Base-by-base conservation (phyloP, 2,888 invertebrate genomes). In the Patella depressa region DNA sequence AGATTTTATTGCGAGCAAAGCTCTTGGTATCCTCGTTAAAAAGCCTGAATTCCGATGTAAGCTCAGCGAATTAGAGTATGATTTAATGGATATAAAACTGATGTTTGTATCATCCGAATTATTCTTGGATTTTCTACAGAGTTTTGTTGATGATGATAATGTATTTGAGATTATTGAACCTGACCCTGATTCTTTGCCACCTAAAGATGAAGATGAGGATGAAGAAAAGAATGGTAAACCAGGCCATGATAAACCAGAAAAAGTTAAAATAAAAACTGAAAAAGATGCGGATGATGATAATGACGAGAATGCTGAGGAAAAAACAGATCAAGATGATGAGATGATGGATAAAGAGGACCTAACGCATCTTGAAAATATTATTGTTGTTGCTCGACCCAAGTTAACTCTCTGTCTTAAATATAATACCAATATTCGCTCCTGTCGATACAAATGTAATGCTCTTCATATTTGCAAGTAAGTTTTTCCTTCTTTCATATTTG, bases 401-500 rank as follows among this genome's bases (percentile, higher is more conserved):
- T 24, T 65, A 2, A 14, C 24, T 19, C 24, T 65, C 14, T 65
- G 65, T 65, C 65, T 24, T 2, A 65, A 65, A 19, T 65, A 65
- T 24, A 24, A 24, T 19, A 65, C 65, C 65, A 65, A 65, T 65
- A 24, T 65, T 24, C 19, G 19, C 12, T 65, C 65, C 14, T 65
- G 65, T 11, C 24, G 19, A 12, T 24, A 11, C 19, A 19, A 19
- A 3, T 65, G 65, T 65, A 24, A 24, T 24, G 9, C 65, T 65
- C 24, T 65, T 24, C 65, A 65, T 65, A 65, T 65, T 65, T 65
- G 65, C 65, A 65, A 65, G 65, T 65, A 24, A 65, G 65, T 65
- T 24, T 24, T 65, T 45, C 7, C 45, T 9, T 9, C 45, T 0
- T 9, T 45, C 45, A 9, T 45, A 45, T 45, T 45, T 9, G 45